Base-by-base conservation (phyloP, 1,140 invertebrate genomes). In the Neotoxoptera formosana region DNA sequence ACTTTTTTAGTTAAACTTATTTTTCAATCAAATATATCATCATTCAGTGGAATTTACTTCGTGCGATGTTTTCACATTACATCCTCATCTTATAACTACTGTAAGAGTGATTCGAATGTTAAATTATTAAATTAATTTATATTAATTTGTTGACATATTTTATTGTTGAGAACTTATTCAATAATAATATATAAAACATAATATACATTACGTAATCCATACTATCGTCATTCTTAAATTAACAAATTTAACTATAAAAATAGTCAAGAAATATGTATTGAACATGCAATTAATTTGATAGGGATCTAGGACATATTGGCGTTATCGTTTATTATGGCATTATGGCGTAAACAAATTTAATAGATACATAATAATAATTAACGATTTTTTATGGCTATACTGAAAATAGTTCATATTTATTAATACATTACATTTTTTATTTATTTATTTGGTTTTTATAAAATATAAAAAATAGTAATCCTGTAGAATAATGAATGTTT, bases 1-100 rank as follows among this genome's bases (percentile, higher is more conserved):
- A 51, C 45, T 93, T 41, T 41, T 90, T 9, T 47, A 91, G 90
- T n/a, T 91, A 81, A n/a, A 34, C 34, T 48, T 92, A 83, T 92
- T 92, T 92, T 45, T 56, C 14, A 86, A 93, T 91, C 93, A 93
- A 90, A 91, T 93, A 53, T 87, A 36, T 30, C 47, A 23, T 51
- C 3, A 45, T 25, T 51, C 47, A 17, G 34, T 93, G 11, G 93
- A 91, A 34, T 93, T 93, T 83, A 90, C 76, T 51, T 47, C 93
- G 0, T 90, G 90, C 8, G 90, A 91, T 53, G 60, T 93, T 41
- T 93, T 93, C 34, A 93, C 76, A 36, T 23, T 93, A n/a, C 53
- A 93, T 36, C 21, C 93, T 9, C 90, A 91, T 51, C 81, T 93
- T 9, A 93, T 93, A 56, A 93, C 93, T 47, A 84, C 90, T 25